phyloP scores from a whole-genome alignment of 2,113 vertebrate genomes.

The Cavia porcellus region DNA sequence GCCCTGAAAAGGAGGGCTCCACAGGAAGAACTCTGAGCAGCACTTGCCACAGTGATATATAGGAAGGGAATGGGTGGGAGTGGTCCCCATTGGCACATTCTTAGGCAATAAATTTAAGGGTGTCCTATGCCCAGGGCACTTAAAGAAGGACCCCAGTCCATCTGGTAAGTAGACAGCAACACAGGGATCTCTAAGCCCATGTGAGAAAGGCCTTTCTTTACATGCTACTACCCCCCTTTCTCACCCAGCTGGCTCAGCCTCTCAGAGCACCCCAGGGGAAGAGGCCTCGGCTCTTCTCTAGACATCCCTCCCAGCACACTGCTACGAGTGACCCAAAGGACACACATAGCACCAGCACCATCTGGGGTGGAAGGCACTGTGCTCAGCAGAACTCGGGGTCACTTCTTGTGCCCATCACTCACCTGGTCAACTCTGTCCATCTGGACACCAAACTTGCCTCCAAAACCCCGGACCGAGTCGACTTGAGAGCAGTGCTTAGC shows the following conservation, averaged over 20 bases:
- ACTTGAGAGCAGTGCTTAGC: conserved; percentile 98
- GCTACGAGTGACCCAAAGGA: neutral
- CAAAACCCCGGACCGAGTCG: conserved; percentile 95
- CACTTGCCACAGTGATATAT: rapidly evolving
- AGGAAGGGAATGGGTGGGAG: rapidly evolving
- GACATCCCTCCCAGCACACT: neutral
- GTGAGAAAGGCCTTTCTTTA: rapidly evolving
- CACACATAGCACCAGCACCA: too few species aligned
- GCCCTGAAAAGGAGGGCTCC: neutral
- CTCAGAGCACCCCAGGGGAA: neutral
- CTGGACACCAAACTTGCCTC: conserved; percentile 97
- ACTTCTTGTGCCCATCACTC: conserved; percentile 29
- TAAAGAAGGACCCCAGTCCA: neutral
- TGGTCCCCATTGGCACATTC: neutral
- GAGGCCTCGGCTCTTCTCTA: neutral
- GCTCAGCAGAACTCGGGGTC: rapidly evolving
- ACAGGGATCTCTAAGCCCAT: rapidly evolving
- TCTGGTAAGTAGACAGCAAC: rapidly evolving
- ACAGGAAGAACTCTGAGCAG: neutral
- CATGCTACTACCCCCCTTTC: rapidly evolving
- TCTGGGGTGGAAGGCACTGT: too few species aligned
- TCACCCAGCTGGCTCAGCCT: rapidly evolving
- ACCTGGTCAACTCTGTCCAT: conserved; percentile 97
- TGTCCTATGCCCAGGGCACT: neutral
- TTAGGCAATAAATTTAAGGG: neutral